These are phyloP conservation scores for Clytia hemisphaerica DNA, from an alignment of 30 jellyfish, hydroid and myxozoan species.

Conservation along the genomic window DNA sequence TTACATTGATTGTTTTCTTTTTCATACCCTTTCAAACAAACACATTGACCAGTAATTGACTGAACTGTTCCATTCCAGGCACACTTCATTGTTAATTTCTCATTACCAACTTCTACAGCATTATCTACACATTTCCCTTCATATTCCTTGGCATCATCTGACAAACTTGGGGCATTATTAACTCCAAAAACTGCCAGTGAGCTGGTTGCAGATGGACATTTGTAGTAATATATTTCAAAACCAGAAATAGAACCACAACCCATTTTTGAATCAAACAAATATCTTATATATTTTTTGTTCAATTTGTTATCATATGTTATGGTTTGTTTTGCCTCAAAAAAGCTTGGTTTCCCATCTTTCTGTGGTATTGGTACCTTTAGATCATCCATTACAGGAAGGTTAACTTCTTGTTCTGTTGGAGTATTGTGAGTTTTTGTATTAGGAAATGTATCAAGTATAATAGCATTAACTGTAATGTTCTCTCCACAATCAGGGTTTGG, in stretches of 20 bases:
- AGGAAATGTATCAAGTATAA: too few species aligned
- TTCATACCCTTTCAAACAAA: constrained; percentile 28
- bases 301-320: too few species aligned
- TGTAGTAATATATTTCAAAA: background rate
- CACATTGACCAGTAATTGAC: constrained; percentile 26
- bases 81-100: background rate
- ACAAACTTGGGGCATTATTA: background rate
- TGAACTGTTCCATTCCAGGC: background rate
- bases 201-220: background rate
- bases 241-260: background rate
- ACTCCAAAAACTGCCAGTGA: background rate
- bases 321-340: too few species aligned
- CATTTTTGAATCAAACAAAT: background rate
- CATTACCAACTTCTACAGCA: constrained; percentile 9
- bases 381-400: too few species aligned
- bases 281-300: too few species aligned
- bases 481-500: too few species aligned
- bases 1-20: background rate
- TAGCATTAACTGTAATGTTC: too few species aligned
- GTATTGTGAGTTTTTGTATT: too few species aligned
- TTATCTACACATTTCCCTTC: constrained; percentile 4
- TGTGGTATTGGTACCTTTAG: too few species aligned
- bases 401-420: too few species aligned
- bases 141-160: background rate
- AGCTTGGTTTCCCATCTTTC: too few species aligned